Percentiles rank a stretch among this genome's conserved stretches.
Evolutionary conservation across 2,113 vertebrate genomes (phyloP).

Genomic region (Grallaria varia): DNA sequence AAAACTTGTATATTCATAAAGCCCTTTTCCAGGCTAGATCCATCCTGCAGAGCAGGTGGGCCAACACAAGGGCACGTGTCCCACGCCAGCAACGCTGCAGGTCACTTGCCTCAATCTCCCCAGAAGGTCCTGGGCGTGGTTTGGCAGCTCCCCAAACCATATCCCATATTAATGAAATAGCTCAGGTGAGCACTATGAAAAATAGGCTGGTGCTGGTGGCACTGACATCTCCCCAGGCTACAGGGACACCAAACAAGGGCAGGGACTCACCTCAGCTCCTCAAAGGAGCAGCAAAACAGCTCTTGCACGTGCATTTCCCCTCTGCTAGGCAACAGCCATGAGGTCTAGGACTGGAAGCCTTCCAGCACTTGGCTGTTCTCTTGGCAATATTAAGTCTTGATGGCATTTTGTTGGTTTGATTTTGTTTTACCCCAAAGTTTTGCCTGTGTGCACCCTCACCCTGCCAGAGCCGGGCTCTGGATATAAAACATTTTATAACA

Average conservation of each 20-base stretch:
- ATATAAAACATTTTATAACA: too few species aligned
- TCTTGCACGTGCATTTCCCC: background rate
- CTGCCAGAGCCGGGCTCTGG: background rate
- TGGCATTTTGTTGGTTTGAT: background rate
- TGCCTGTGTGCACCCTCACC: background rate
- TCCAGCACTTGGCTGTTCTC: background rate
- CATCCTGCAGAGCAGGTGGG: background rate
- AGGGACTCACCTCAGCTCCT: background rate
- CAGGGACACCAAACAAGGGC: background rate
- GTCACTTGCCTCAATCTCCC: background rate
- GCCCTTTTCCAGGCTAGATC: background rate
- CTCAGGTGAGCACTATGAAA: background rate
- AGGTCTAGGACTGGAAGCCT: background rate
- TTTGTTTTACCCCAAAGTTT: background rate
- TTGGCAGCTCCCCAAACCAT: background rate
- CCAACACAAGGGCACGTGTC: rapidly evolving
- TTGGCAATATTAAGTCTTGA: background rate
- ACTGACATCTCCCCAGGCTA: background rate
- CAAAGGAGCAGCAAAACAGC: background rate
- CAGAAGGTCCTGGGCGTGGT: background rate
- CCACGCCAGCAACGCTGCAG: background rate
- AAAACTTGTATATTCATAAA: background rate
- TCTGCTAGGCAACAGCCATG: background rate
- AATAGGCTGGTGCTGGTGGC: rapidly evolving
- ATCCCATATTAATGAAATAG: background rate